Evolutionary conservation across 2,113 vertebrate genomes (phyloP).

Genomic region (Ctenodactylus gundi): DNA sequence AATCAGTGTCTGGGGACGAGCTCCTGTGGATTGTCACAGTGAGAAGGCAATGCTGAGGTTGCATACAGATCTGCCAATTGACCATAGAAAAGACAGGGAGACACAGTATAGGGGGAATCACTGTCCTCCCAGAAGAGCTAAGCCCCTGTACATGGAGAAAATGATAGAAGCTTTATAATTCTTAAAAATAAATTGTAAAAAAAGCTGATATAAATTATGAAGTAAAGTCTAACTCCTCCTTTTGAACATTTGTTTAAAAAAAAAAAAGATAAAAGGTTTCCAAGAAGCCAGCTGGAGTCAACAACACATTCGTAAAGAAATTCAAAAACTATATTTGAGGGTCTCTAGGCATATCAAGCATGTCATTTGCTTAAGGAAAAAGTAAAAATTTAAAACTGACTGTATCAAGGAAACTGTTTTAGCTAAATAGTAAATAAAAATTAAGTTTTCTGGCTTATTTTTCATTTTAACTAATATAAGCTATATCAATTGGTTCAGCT

Average conservation of each 20-base stretch:
- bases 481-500: neutral
- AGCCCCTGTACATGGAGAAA: neutral
- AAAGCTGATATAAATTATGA: constrained; percentile 20
- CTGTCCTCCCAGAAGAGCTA: neutral
- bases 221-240: neutral
- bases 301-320: constrained; percentile 37
- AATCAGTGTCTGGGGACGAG: constrained; percentile 77
- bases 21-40: constrained; percentile 72
- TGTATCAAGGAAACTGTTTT: neutral
- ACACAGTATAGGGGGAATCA: constrained; percentile 64
- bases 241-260: neutral
- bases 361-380: constrained; percentile 33
- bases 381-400: neutral
- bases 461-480: constrained; percentile 25
- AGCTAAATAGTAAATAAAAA: constrained; percentile 12
- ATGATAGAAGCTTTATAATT: neutral
- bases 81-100: constrained; percentile 67
- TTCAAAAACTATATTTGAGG: constrained; percentile 10
- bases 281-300: constrained; percentile 32
- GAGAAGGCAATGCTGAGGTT: constrained; percentile 68
- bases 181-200: neutral
- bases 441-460: neutral
- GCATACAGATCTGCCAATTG: constrained; percentile 80
- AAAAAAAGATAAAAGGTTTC: neutral
- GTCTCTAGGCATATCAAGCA: neutral